Base-by-base conservation (phyloP, 2,888 invertebrate species). In the Sphinx pinastri region DNA sequence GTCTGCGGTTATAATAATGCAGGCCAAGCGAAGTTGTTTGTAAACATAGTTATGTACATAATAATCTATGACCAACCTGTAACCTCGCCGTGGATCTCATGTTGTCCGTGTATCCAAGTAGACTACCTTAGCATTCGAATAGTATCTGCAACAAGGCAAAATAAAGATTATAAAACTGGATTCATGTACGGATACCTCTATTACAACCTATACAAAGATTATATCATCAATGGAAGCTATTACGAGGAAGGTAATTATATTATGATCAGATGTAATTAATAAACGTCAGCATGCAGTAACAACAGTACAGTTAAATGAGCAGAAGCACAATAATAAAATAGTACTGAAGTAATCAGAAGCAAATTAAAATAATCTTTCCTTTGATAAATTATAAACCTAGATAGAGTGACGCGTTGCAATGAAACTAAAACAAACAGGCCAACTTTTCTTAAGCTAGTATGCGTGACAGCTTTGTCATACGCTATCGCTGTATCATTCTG, bases 11-110 rank as follows among this genome's bases (percentile, higher is more conserved):
- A 19, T 5, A 49, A 19, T 16, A 16, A 47, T 12, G 47, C 10
- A 58, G 19, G 19, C 11, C 14, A 58, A 57, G 57, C 25, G 13
- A 45, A 60, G 60, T 10, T 47, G 45, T n/a, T 1, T 14, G 8
- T 13, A 58, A 31, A 55, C 11, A 25, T 25, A 38, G 47, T 16
- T 25, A 49, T 47, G 31, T 38, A 45, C 54, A 45, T n/a, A 25
- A 25, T 25, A 25, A 25, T n/a, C n/a, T 66, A 67, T n/a, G 13
- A 79, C 84, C 72, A 79, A 92, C 92, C 88, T 91, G 90, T 82
- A 91, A 84, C 79, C 88, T 89, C 82, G 82, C 80, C 71, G 87
- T 82, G 75, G 83, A 78, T 74, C 77, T 84, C 92, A 92, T 92
- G 70, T 83, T 85, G 73, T 89, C 57, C 79, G 81, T 74, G 69